phyloP scores from a whole-genome alignment of 1,140 invertebrate species.

The Drosophila willistoni region DNA sequence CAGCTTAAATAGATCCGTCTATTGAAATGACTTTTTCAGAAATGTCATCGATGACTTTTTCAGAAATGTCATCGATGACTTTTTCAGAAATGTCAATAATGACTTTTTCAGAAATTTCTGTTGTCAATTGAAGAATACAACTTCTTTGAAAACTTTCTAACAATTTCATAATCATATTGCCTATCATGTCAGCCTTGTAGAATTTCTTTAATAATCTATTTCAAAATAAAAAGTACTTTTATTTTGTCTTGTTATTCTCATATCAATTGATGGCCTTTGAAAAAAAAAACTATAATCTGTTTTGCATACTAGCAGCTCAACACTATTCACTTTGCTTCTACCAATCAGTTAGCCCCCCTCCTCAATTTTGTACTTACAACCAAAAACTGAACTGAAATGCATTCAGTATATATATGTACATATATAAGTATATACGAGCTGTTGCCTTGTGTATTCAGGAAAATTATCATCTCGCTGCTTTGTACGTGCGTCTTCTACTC shows the following conservation, averaged over 20 bases:
- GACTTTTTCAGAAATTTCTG: too few relatives aligned
- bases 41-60: too few relatives aligned
- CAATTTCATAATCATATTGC: too few relatives aligned
- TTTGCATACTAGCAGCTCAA: constrained; percentile 64
- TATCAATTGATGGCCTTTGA: background rate
- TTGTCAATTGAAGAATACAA: too few relatives aligned
- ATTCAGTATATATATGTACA: constrained; percentile 9
- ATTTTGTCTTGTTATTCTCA: too few relatives aligned
- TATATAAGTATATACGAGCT: constrained; percentile 30
- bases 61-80: too few relatives aligned
- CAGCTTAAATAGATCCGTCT: too few relatives aligned
- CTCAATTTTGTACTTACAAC: background rate
- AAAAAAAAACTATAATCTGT: constrained; percentile 54
- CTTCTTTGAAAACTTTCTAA: too few relatives aligned
- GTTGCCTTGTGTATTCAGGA: constrained; percentile 61
- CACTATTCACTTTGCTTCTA: constrained; percentile 36
- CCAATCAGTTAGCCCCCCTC: background rate
- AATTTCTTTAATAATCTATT: background rate
- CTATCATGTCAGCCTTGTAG: too few relatives aligned
- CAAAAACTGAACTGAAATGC: background rate
- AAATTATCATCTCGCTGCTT: constrained; percentile 68
- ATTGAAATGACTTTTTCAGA: too few relatives aligned
- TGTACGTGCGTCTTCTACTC: constrained; percentile 19
- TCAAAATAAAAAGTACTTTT: too few relatives aligned
- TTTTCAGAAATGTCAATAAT: too few relatives aligned